Evolutionary conservation across 2,113 vertebrate genomes (phyloP).

Genomic region (Zonotrichia leucophrys): DNA sequence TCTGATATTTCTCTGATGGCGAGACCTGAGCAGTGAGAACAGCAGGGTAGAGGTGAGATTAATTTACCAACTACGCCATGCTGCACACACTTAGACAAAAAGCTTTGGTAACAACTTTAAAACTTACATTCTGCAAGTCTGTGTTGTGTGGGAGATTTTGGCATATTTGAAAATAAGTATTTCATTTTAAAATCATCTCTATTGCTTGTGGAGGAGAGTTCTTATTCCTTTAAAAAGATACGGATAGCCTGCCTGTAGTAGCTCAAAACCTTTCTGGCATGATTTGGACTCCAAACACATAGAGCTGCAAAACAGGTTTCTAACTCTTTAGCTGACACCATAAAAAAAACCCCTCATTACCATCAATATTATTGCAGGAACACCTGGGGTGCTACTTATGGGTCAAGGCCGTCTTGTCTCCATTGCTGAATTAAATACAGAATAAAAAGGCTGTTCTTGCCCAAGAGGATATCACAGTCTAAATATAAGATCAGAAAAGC

Average conservation of each 20-base stretch:
- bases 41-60: background rate
- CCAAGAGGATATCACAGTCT: background rate
- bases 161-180: background rate
- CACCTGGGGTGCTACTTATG: background rate
- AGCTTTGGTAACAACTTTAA: background rate
- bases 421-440: background rate
- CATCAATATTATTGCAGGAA: background rate
- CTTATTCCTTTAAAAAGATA: background rate
- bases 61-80: background rate
- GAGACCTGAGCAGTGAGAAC: background rate
- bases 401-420: background rate
- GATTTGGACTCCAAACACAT: background rate
- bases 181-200: background rate
- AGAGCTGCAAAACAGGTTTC: background rate
- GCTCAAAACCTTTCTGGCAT: background rate
- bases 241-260: background rate
- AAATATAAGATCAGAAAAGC: conserved; percentile 6
- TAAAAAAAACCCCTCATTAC: background rate
- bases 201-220: background rate
- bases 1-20: background rate
- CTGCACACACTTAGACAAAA: background rate
- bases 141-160: background rate
- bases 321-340: background rate
- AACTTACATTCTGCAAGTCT: background rate
- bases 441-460: background rate